Conservation (phyloP, 2,113 vertebrate species). For the Paradoxurus hermaphroditus region DNA sequence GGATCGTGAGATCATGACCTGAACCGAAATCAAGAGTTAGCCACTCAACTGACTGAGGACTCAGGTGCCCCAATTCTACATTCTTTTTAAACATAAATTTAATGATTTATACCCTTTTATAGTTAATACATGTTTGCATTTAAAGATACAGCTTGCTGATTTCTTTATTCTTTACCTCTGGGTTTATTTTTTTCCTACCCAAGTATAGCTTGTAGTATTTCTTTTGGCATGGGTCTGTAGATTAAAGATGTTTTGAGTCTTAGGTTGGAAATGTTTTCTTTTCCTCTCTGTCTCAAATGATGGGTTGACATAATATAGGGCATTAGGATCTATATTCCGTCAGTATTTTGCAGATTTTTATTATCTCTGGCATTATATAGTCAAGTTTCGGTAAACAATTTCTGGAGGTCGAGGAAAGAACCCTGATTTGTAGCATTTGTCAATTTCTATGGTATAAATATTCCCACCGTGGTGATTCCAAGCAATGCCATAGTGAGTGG, state of each 20-base stretch:
- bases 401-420: not conserved
- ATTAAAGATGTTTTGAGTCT: not conserved
- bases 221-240: not conserved
- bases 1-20: too few species aligned
- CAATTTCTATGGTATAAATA: not conserved
- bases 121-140: not conserved
- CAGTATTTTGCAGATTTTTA: not conserved
- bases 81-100: not conserved
- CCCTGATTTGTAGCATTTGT: not conserved
- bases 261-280: not conserved
- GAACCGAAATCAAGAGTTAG: too few species aligned
- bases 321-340: not conserved
- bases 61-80: not conserved
- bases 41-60: too few species aligned
- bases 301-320: not conserved
- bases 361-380: not conserved
- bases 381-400: not conserved
- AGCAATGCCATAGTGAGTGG: not conserved
- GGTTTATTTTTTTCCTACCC: not conserved
- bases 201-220: not conserved
- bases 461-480: not conserved
- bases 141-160: not conserved
- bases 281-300: not conserved
- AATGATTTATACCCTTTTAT: not conserved
- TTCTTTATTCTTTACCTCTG: not conserved